Percentiles rank a stretch among this genome's conserved stretches.
phyloP scores from a whole-genome alignment of 2,113 vertebrate genomes.

The Myiopsitta monachus region DNA sequence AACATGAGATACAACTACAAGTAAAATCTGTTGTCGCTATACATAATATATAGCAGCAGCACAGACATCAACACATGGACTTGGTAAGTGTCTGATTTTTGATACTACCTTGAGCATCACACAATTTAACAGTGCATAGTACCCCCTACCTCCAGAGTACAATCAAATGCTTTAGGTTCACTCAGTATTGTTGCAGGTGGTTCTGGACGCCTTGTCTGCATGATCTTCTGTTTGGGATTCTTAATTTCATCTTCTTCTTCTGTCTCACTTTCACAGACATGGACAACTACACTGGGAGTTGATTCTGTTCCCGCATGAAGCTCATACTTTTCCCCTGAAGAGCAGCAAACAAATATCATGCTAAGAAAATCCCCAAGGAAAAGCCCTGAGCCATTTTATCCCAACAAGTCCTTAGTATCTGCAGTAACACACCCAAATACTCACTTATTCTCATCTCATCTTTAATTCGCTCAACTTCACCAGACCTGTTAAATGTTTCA shows the following conservation, averaged over 20 bases:
- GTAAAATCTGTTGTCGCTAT: conserved; percentile 4
- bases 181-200: conserved; percentile 75
- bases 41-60: conserved; percentile 39
- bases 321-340: conserved; percentile 93
- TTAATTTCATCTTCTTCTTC: conserved; percentile 83
- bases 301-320: conserved; percentile 95
- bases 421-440: not conserved
- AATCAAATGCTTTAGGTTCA: conserved; percentile 68
- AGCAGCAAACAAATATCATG: not conserved
- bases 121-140: conserved; percentile 5
- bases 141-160: conserved; percentile 30
- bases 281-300: conserved; percentile 95
- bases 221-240: conserved; percentile 88
- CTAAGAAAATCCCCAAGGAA: not conserved
- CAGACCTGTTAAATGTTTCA: not conserved
- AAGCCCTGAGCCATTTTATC: not conserved
- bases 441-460: not conserved
- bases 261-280: conserved; percentile 95
- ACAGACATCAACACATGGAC: not conserved
- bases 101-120: not conserved
- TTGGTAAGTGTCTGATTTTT: not conserved
- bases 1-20: conserved; percentile 61
- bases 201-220: conserved; percentile 91
- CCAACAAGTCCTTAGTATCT: not conserved
- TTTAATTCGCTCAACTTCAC: not conserved